Percentiles rank a stretch among this genome's conserved stretches.
Conservation (phyloP, 2,888 invertebrate species). For the Quadroppia sp. region DNA sequence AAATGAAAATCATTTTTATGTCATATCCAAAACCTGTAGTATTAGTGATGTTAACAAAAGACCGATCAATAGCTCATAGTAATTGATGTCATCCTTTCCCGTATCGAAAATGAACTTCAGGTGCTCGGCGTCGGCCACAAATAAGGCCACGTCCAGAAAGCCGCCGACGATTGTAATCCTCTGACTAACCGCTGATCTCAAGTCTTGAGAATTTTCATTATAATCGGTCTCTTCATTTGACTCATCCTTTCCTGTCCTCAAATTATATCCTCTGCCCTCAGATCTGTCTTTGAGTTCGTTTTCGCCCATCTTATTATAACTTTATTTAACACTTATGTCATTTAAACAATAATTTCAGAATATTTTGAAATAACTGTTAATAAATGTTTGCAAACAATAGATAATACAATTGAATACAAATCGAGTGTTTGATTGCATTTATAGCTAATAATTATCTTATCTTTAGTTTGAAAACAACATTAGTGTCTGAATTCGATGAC, state of each 20-base stretch:
- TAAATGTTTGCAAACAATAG: neutral
- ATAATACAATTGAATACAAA: neutral
- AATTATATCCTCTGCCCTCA: neutral
- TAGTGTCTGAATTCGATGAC: neutral
- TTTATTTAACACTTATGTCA: neutral
- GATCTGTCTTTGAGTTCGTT: neutral
- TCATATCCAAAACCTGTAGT: slow-evolving; percentile 44
- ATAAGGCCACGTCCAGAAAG: slow-evolving; percentile 47
- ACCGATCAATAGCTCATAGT: slow-evolving; percentile 44
- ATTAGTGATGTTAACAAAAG: slow-evolving; percentile 45
- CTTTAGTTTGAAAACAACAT: neutral
- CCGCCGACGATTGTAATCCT: slow-evolving; percentile 47
- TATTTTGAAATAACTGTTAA: too few relatives aligned
- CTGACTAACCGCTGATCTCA: slow-evolving; percentile 15
- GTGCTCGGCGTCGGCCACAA: slow-evolving; percentile 47
- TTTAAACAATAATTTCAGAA: neutral
- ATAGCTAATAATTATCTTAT: neutral
- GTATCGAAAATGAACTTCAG: slow-evolving; percentile 46
- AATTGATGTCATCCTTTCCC: slow-evolving; percentile 43
- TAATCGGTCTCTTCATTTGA: neutral
- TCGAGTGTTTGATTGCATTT: too few relatives aligned
- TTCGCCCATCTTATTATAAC: neutral
- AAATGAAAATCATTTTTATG: neutral
- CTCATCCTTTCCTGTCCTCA: neutral
- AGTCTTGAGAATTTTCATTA: neutral